Conservation (phyloP, 2,888 invertebrate species). For the Luperina testacea region DNA sequence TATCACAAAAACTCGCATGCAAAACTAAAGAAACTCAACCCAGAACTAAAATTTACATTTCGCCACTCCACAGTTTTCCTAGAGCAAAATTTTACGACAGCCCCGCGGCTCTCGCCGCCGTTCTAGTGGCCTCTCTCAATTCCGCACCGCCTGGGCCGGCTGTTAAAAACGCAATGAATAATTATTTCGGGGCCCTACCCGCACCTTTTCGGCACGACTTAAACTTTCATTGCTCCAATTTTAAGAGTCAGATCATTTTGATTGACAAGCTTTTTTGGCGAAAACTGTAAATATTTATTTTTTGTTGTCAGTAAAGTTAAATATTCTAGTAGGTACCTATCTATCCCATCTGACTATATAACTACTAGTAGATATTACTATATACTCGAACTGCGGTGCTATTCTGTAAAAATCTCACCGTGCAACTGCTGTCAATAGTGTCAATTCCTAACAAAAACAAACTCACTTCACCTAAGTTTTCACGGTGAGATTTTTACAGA, state of each 20-base stretch:
- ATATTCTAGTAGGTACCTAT: neutral
- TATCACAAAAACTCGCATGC: neutral
- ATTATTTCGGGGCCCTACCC: conserved; percentile 80
- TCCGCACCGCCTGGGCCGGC: conserved; percentile 83
- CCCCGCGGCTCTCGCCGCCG: conserved; percentile 79
- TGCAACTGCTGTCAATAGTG: too few species aligned
- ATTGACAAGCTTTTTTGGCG: conserved; percentile 42
- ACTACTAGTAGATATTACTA: neutral
- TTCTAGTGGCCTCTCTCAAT: conserved; percentile 85
- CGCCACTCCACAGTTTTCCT: conserved; percentile 73
- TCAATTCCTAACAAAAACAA: too few species aligned
- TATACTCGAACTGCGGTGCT: neutral
- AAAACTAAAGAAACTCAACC: neutral
- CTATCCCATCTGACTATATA: neutral
- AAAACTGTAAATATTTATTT: neutral
- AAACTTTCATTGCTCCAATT: conserved; percentile 54
- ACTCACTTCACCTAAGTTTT: too few species aligned
- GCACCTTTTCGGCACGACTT: conserved; percentile 56
- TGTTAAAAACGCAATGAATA: conserved; percentile 90
- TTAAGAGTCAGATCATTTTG: conserved; percentile 46
- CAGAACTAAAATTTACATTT: neutral
- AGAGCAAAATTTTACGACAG: conserved; percentile 86
- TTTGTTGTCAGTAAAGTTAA: neutral
- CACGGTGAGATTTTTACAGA: too few species aligned
- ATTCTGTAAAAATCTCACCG: too few species aligned